Evolutionary conservation across 1,140 invertebrate genomes (phyloP), one percentile per base, ranked within the genome.

Genomic region (Philopotamus ludificatus): DNA sequence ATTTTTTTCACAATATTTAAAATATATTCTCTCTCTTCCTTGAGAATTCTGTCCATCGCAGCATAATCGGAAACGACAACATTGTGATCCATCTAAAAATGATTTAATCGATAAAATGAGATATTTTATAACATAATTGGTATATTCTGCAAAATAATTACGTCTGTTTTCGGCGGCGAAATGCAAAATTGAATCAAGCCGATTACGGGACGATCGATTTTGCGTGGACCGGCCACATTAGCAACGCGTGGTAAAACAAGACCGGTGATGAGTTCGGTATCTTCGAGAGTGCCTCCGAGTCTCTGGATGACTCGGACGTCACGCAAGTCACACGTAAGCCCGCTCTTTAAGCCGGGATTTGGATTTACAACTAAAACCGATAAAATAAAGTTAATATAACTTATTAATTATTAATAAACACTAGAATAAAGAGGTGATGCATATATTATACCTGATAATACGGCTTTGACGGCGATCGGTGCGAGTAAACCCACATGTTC

Each of bases 161-260:
- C 93, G 84, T 99, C 97, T 65, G 98, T 99, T 82, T 99, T 99
- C 7, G 98, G 98, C 61, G 98, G 95, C 42, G 97, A 99, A 77
- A 99, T 96, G 77, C 98, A 99, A 77, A 99, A 99, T 77, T 99
- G 98, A 71, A 99, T 99, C 0, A 99, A 86, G 67, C 94, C 98
- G 82, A 99, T 97, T 81, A 98, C 98, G 1, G 96, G 97, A 77
- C 99, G 99, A 76, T 99, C 97, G 67, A 99, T 84, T 73, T 89
- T 88, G 70, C 89, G 93, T 0, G 96, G 94, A 2, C 95, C 96
- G 76, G 94, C 95, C 41, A 92, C 86, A 73, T 95, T 95, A 18
- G 92, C 86, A 10, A 91, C 86, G 77, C 90, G 92, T 34, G 92
- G 90, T 67, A 99, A 95, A 1, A 99, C 92, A 50, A 99, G 82